Evolutionary conservation across 1,140 invertebrate genomes (phyloP).

Genomic region (Parapsyche elsis): DNA sequence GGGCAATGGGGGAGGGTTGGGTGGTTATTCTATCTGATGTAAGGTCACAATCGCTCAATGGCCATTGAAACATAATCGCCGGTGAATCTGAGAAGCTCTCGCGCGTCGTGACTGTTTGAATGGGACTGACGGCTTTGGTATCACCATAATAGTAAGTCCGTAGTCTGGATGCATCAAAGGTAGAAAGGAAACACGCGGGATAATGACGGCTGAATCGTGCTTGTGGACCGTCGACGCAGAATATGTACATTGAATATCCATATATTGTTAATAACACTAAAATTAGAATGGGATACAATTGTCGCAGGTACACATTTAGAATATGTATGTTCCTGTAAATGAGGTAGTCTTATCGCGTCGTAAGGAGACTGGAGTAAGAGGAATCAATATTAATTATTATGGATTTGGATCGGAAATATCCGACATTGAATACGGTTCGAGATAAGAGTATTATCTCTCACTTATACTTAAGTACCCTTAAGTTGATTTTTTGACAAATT

Average conservation of each 20-base stretch:
- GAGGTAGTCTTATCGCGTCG: neutral
- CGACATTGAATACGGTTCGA: slow-evolving; percentile 32
- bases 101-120: neutral
- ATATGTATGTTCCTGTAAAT: neutral
- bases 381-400: slow-evolving; percentile 39
- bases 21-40: neutral
- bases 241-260: neutral
- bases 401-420: slow-evolving; percentile 31
- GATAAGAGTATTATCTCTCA: slow-evolving; percentile 44
- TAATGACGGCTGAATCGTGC: neutral
- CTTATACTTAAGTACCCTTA: neutral
- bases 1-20: neutral
- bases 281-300: neutral
- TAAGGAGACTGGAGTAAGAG: neutral
- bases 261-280: neutral
- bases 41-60: neutral
- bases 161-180: neutral
- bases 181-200: neutral
- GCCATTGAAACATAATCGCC: slow-evolving; percentile 10
- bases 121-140: neutral
- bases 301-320: neutral
- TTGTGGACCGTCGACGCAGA: neutral
- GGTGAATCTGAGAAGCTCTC: neutral
- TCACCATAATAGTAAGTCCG: neutral
- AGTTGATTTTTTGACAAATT: slow-evolving; percentile 43